Evolutionary conservation across 2,888 invertebrate species (phyloP).

Genomic region (Sceliomorpha sp.): DNA sequence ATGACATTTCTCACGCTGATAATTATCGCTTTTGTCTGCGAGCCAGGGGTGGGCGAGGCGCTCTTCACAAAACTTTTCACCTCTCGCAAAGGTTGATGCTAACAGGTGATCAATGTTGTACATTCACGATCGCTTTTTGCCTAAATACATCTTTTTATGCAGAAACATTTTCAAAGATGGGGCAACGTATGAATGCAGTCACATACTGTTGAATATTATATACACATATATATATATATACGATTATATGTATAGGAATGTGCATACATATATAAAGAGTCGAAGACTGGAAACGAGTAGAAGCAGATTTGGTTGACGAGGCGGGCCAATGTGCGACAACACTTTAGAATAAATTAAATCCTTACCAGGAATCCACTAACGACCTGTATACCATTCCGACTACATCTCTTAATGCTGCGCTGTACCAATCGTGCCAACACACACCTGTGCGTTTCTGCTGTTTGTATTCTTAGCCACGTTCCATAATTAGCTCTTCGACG

Average conservation of each 20-base stretch:
- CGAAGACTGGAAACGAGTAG: not conserved
- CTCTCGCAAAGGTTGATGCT: not conserved
- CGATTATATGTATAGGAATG: too few species aligned
- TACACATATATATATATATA: not conserved
- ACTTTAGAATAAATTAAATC: constrained; percentile 72
- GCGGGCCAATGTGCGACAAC: constrained; percentile 4
- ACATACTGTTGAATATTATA: too few species aligned
- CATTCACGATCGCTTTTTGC: not conserved
- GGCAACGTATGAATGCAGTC: too few species aligned
- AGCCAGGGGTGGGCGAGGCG: not conserved
- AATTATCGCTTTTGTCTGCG: constrained; percentile 25
- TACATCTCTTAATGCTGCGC: constrained; percentile 60
- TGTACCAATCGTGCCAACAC: constrained; percentile 25
- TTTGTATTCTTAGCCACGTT: not conserved
- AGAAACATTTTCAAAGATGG: too few species aligned
- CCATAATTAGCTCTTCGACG: constrained; percentile 2
- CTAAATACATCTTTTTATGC: too few species aligned
- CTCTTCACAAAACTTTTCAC: not conserved
- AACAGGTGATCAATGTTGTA: constrained; percentile 15
- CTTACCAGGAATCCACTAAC: constrained; percentile 73
- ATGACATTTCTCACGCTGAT: constrained; percentile 33
- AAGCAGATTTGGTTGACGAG: not conserved
- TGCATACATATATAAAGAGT: not conserved
- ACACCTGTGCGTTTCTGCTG: constrained; percentile 8
- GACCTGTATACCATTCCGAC: constrained; percentile 62